Base-by-base conservation (phyloP, 64 coral and sea anemone genomes). In the Anthopleura sola region DNA sequence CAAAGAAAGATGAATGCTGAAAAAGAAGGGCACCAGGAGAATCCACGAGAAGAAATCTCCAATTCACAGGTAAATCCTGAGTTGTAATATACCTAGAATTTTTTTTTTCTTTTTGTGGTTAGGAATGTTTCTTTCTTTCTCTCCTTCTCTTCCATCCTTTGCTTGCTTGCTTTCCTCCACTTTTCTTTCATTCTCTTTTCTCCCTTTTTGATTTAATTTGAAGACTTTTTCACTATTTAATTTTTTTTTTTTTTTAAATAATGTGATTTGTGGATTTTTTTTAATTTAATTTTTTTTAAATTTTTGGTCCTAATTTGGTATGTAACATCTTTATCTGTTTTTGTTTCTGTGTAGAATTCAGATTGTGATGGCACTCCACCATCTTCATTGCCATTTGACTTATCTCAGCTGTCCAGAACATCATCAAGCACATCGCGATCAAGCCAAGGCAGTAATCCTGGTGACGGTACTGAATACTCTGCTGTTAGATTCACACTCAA, bases 401-500 rank as follows among this genome's bases (percentile, higher is more conserved):
- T 82, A 9, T 81, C 83, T 0, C 84, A 86, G 34, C 83, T 91
- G 1, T 91, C 89, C 7, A 54, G 89, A 4, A 86, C 89, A 24
- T 84, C 84, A 7, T 91, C 89, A 36, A 85, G 78, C 31, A 40
- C 84, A 0, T 90, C 88, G 0, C 69, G 77, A 0, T 71, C 66
- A 15, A 82, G 83, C 47, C 82, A 90, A 48, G 77, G 89, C 21
- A 34, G 74, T 56, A 84, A 80, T 17, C 78, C 68, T 15, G 84
- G 40, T 1, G 31, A 71, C 14, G 31, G 31, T 31, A 29, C 89
- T 28, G 89, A 85, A 6, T 80, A 86, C 75, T 80, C 84, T 20
- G 62, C 89, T 36, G 89, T 91, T 2, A 78, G 89, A 18, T 91
- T 91, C 21, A 86, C 89, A 0, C 33, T 91, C 2, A 86, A 85